Evolutionary conservation across 1,140 invertebrate genomes (phyloP).

Genomic region (Heliconius eleuchia): DNA sequence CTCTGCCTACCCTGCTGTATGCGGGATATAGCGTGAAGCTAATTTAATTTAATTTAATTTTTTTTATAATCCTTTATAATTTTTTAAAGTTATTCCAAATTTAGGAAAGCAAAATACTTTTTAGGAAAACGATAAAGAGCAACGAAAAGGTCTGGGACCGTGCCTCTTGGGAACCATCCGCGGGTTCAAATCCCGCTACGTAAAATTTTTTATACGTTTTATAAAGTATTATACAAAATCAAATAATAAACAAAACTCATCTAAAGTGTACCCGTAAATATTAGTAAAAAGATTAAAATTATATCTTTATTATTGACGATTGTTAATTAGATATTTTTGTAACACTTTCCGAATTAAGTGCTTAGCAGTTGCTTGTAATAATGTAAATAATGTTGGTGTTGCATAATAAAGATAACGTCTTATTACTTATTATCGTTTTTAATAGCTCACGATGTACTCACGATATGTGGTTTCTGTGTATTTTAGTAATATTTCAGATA

Average conservation of each 20-base stretch:
- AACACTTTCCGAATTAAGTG: background rate
- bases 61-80: no score
- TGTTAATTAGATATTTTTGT: background rate
- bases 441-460: background rate
- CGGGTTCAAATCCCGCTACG: no score
- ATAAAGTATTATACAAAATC: background rate
- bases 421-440: conserved; percentile 3
- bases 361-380: background rate
- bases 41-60: no score
- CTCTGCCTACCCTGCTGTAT: no score
- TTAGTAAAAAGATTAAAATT: background rate
- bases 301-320: background rate
- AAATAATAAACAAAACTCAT: background rate
- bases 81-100: no score
- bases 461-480: background rate
- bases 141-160: no score
- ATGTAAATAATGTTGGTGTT: background rate
- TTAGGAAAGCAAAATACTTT: no score
- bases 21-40: no score
- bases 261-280: background rate
- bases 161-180: no score
- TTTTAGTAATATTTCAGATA: background rate
- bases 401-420: conserved; percentile 1
- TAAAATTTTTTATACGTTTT: no score
- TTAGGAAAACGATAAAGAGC: no score